Conservation (phyloP, 2,888 invertebrate species). For the Protonemura montana region DNA sequence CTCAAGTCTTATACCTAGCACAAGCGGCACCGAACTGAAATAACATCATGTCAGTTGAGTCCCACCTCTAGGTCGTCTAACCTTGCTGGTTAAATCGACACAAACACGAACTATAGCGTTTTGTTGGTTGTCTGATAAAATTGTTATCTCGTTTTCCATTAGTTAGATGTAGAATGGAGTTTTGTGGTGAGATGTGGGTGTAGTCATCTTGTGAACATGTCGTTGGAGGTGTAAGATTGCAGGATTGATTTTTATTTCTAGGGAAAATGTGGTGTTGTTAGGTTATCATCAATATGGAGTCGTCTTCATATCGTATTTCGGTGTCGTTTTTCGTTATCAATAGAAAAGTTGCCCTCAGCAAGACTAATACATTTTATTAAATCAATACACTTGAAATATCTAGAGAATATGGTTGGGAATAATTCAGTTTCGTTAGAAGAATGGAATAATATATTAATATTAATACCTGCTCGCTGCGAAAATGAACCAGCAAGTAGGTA, state of each 20-base stretch:
- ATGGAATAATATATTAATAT: too few species aligned
- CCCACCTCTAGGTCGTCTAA: neutral
- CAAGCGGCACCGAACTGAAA: neutral
- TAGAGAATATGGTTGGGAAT: too few species aligned
- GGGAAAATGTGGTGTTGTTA: neutral
- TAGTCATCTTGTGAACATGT: neutral
- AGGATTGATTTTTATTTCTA: neutral
- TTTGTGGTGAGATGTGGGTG: neutral
- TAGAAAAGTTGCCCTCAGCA: too few species aligned
- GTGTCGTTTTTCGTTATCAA: too few species aligned
- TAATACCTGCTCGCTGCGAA: neutral
- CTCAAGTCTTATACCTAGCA: constrained; percentile 18
- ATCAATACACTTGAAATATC: too few species aligned
- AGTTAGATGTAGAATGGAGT: neutral
- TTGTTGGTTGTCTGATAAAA: neutral
- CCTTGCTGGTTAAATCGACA: neutral
- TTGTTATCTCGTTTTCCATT: neutral
- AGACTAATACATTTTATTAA: too few species aligned
- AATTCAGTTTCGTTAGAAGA: too few species aligned
- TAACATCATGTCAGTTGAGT: constrained; percentile 12
- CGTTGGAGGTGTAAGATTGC: neutral
- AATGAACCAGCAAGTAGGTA: neutral
- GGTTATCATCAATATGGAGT: neutral
- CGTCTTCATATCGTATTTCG: neutral
- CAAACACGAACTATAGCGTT: constrained; percentile 18